Evolutionary conservation across 64 coral and sea anemone genomes (phyloP), one percentile per base, ranked within the genome.

Genomic region (Montipora foliosa): DNA sequence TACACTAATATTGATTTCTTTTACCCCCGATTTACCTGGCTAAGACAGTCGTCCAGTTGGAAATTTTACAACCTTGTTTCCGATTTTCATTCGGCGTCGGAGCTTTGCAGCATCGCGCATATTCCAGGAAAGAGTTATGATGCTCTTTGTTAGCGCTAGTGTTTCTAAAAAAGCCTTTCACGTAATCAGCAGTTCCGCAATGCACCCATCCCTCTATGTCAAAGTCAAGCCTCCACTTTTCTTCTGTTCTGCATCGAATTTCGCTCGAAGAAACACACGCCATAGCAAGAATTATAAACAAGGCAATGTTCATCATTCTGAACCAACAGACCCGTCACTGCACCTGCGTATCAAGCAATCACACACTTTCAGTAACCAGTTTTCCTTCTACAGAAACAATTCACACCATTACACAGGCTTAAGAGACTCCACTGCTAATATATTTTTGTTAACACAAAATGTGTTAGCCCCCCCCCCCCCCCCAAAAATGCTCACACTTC

Each of bases 101-200:
- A 74, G 67, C 67, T 20, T 68, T 62, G 19, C 90, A 91, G 53
- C 90, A 91, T n/a, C 10, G 48, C 9, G 9, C 90, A 17, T 83
- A 37, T 5, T 91, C 78, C 16, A 91, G 14, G 9, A 73, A 44
- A 44, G 4, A 68, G 37, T 69, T 78, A 8, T 53, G 11, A 17
- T 69, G 78, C 8, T 25, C 17, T 6, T 11, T 19, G 20, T 13
- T 3, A 1, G 62, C 4, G 21, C 64, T 64, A 16, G 14, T 10
- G 22, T 69, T 83, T 71, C 77, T 49, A 24, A 59, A 83, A 20
- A 91, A n/a, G 51, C 78, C 90, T 3, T 16, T 72, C 62, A 91
- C 15, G 67, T 92, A 92, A 6, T 72, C 50, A 9, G 48, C 73
- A 47, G 17, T 13, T 21, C 52, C 69, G 51, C 91, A 92, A 2